Percentiles rank a stretch among this genome's conserved stretches.
These are phyloP conservation scores for Drosophila borealis DNA, from an alignment of 2,888 invertebrate species.

Conservation along the genomic window DNA sequence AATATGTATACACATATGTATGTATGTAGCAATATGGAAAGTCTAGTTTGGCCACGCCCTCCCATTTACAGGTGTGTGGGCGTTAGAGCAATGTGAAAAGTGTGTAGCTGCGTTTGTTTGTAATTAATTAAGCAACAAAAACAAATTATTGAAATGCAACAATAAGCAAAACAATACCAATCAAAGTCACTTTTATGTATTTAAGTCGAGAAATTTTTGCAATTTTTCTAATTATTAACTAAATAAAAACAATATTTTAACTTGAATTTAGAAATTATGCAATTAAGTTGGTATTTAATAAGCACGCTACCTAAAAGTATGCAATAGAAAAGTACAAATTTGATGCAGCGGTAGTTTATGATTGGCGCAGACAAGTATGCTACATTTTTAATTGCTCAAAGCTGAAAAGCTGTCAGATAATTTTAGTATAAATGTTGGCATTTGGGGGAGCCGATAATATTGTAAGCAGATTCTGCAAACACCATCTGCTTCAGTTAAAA, in stretches of 20 bases:
- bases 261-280: background rate
- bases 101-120: constrained; percentile 18
- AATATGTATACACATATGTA: constrained; percentile 6
- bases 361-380: background rate
- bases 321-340: background rate
- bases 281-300: background rate
- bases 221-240: constrained; percentile 30
- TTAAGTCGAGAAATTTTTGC: constrained; percentile 38
- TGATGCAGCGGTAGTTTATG: no score
- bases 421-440: no score
- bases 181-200: constrained; percentile 73
- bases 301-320: background rate
- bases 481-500: no score
- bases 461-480: no score
- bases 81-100: constrained; percentile 19
- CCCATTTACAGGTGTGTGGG: constrained; percentile 10
- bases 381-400: background rate
- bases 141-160: constrained; percentile 22
- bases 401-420: no score
- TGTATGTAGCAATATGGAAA: constrained; percentile 18
- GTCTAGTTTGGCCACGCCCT: constrained; percentile 34
- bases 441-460: no score
- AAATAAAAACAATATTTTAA: constrained; percentile 16
- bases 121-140: constrained; percentile 28
- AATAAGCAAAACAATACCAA: constrained; percentile 45